These are phyloP conservation scores for Augiades crinisus DNA, from an alignment of 2,888 invertebrate genomes.

Conservation along the genomic window DNA sequence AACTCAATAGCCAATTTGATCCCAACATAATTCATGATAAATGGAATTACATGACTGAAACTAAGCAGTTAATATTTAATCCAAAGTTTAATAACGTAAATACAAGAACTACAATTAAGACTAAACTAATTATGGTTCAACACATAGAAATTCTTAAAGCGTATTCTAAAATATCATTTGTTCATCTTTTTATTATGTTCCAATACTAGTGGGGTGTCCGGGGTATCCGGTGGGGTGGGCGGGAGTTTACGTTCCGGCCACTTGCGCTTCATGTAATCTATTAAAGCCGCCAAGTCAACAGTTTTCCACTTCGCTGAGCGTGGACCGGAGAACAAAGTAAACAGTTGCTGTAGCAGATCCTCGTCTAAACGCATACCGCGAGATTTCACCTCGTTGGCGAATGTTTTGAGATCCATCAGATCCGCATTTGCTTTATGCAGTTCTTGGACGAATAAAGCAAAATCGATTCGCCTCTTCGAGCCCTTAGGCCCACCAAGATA, in stretches of 20 bases:
- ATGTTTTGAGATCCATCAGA: conserved; percentile 36
- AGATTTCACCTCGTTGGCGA: conserved; percentile 33
- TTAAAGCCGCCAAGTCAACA: conserved; percentile 40
- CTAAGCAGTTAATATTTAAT: conserved; percentile 20
- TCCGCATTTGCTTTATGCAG: conserved; percentile 38
- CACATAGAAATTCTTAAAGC: conserved; percentile 29
- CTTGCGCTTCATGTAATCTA: conserved; percentile 47
- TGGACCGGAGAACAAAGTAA: conserved; percentile 42
- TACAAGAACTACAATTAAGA: conserved; percentile 8
- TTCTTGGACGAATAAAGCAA: conserved; percentile 40
- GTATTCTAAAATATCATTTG: conserved; percentile 26
- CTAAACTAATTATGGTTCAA: conserved; percentile 8
- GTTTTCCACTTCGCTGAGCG: conserved; percentile 36
- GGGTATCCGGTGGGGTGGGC: conserved; percentile 44
- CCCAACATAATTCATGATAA: no score
- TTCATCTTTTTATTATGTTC: conserved; percentile 34
- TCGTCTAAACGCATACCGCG: conserved; percentile 39
- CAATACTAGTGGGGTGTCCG: no score
- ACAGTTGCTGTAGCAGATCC: conserved; percentile 43
- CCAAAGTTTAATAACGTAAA: conserved; percentile 15
- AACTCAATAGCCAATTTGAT: no score
- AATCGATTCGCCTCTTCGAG: conserved; percentile 42
- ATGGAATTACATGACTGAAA: no score
- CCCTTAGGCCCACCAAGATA: conserved; percentile 40
- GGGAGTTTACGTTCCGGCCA: conserved; percentile 52